A percentile compares a stretch with the other conserved stretches of the same genome.
Conservation (phyloP, 2,888 invertebrate genomes). For the Achlya flavicornis region DNA sequence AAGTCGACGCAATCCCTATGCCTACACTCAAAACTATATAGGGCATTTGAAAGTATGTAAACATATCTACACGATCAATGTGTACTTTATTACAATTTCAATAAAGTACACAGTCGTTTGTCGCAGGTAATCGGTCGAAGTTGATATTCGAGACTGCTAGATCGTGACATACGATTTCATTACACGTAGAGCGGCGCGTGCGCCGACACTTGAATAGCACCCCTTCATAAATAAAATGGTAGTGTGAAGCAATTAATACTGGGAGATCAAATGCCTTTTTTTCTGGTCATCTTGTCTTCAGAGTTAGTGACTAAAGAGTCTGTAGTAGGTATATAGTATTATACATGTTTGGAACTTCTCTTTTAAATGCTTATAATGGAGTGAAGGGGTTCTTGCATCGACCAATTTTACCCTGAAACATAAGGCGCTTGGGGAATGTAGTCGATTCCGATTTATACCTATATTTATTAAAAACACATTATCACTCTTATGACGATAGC, state of each 20-base stretch:
- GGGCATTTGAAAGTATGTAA: conserved; percentile 22
- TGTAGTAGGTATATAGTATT: too few species aligned
- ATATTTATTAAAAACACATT: too few species aligned
- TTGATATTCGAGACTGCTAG: conserved; percentile 39
- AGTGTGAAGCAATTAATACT: conserved; percentile 28
- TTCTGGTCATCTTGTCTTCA: conserved; percentile 16
- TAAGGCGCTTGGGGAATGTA: too few species aligned
- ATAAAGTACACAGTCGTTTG: conserved; percentile 31
- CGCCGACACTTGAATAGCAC: conserved; percentile 48
- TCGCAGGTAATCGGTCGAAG: conserved; percentile 31
- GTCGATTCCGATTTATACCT: too few species aligned
- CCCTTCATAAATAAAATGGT: conserved; percentile 29
- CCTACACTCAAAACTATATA: conserved; percentile 31
- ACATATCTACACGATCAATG: not conserved
- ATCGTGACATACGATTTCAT: conserved; percentile 74
- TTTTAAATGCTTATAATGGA: too few species aligned
- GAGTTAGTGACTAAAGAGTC: conserved; percentile 15
- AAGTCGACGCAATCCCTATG: conserved; percentile 36
- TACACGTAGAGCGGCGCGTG: conserved; percentile 54
- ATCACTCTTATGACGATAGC: too few species aligned
- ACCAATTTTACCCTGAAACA: too few species aligned
- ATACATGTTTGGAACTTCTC: too few species aligned
- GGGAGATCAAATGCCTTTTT: conserved; percentile 23
- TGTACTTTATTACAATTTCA: conserved; percentile 6
- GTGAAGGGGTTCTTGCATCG: too few species aligned